A percentile compares a stretch with the other conserved stretches of the same genome.
Conservation (phyloP, 2,797 vertebrate species). For the Clamator glandarius region DNA sequence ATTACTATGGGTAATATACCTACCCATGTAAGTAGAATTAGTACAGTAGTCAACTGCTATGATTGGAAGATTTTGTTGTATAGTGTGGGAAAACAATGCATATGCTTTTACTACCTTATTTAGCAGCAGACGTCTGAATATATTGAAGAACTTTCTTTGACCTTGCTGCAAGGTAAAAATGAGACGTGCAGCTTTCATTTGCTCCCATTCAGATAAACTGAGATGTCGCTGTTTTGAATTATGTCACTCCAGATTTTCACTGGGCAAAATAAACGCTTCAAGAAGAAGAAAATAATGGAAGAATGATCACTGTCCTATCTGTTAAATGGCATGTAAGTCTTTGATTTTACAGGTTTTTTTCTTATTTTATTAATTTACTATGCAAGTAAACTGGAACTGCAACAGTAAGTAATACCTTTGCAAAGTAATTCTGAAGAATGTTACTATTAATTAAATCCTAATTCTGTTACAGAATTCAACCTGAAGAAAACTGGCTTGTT, state of each 20-base stretch:
- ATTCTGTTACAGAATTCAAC: background rate
- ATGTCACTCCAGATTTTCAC: background rate
- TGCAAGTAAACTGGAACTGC: background rate
- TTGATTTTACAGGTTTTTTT: background rate
- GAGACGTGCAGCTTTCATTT: fast-evolving
- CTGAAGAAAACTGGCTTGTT: background rate
- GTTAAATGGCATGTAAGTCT: background rate
- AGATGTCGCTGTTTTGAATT: background rate
- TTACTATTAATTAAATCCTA: background rate
- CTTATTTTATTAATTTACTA: background rate
- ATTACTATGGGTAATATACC: background rate
- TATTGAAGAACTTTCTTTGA: background rate
- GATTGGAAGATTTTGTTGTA: background rate
- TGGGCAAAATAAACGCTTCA: background rate
- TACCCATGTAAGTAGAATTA: background rate
- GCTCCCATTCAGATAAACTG: background rate
- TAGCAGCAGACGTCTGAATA: background rate
- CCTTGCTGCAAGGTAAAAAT: background rate
- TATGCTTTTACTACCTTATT: background rate
- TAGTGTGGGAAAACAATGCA: background rate
- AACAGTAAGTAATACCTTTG: background rate
- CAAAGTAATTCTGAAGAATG: background rate
- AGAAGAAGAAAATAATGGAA: background rate
- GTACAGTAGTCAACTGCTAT: background rate
- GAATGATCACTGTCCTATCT: background rate